phyloP scores from a whole-genome alignment of 1,140 invertebrate genomes.

The Aricia agestis region DNA sequence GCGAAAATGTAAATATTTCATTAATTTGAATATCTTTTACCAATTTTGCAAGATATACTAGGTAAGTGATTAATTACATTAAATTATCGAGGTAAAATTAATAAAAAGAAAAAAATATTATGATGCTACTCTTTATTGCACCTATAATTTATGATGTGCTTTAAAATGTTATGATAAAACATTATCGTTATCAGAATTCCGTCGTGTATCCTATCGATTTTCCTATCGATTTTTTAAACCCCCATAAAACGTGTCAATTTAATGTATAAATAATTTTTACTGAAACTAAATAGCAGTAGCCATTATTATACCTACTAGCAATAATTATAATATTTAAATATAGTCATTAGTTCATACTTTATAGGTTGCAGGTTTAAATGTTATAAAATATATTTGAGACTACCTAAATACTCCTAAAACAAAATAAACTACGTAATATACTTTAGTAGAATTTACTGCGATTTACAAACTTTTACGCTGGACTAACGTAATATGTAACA shows the following conservation, averaged over 20 bases:
- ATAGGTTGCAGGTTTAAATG: too few species aligned
- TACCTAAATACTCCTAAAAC: too few species aligned
- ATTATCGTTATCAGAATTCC: conserved; percentile 33
- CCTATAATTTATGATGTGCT: conserved; percentile 33
- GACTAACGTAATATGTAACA: conserved; percentile 8
- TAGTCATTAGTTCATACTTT: neutral
- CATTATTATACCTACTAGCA: neutral
- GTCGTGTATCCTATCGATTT: conserved; percentile 25
- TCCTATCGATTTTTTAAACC: conserved; percentile 17
- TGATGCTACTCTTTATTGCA: conserved; percentile 12
- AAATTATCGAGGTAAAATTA: neutral
- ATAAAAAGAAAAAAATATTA: neutral
- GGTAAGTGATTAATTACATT: neutral
- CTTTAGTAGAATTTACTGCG: too few species aligned
- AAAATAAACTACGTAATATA: too few species aligned
- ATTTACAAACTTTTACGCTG: conserved; percentile 1
- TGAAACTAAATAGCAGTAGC: neutral
- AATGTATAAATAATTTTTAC: neutral
- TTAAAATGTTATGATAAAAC: conserved; percentile 31
- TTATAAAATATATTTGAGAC: too few species aligned
- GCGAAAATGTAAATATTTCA: too few species aligned
- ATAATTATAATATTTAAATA: neutral
- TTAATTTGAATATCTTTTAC: too few species aligned
- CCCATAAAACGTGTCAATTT: neutral
- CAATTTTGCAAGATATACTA: too few species aligned